Percentiles rank a stretch among this genome's conserved stretches.
phyloP scores from a whole-genome alignment of 2,888 invertebrate genomes.

The Nymphalis polychloros region DNA sequence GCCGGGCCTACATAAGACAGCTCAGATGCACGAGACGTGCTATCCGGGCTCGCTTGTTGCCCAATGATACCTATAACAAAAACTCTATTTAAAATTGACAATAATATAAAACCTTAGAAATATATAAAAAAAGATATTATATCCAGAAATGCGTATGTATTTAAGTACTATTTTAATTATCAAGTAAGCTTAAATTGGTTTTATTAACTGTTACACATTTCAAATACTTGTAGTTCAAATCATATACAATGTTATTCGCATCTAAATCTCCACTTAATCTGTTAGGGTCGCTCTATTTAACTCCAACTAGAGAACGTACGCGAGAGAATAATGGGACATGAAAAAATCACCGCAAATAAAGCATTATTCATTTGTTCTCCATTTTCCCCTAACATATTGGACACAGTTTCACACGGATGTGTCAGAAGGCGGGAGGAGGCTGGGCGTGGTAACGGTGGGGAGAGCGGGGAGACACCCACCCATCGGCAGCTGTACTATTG shows the following conservation, averaged over 20 bases:
- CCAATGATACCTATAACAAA: constrained; percentile 73
- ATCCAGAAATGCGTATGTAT: background rate
- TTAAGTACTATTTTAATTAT: background rate
- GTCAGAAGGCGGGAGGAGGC: constrained; percentile 53
- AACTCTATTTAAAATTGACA: background rate
- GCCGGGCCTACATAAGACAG: constrained; percentile 81
- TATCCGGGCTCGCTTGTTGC: constrained; percentile 91
- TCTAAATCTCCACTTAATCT: constrained; percentile 68
- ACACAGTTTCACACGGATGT: constrained; percentile 73
- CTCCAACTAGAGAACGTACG: constrained; percentile 55
- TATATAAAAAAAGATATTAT: background rate
- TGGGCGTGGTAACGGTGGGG: constrained; percentile 64
- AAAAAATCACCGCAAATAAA: constrained; percentile 70
- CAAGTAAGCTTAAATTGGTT: background rate
- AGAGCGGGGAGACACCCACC: constrained; percentile 59
- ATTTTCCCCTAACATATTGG: constrained; percentile 61
- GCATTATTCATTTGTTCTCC: constrained; percentile 65
- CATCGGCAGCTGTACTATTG: constrained; percentile 64
- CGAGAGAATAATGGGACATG: constrained; percentile 62
- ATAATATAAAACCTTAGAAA: background rate
- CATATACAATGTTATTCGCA: constrained; percentile 47
- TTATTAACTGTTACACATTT: background rate
- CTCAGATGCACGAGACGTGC: constrained; percentile 92
- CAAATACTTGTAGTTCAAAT: constrained; percentile 14
- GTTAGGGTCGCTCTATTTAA: constrained; percentile 68